Evolutionary conservation across 2,888 invertebrate genomes (phyloP).

Genomic region (Pristionchus exspectatus): DNA sequence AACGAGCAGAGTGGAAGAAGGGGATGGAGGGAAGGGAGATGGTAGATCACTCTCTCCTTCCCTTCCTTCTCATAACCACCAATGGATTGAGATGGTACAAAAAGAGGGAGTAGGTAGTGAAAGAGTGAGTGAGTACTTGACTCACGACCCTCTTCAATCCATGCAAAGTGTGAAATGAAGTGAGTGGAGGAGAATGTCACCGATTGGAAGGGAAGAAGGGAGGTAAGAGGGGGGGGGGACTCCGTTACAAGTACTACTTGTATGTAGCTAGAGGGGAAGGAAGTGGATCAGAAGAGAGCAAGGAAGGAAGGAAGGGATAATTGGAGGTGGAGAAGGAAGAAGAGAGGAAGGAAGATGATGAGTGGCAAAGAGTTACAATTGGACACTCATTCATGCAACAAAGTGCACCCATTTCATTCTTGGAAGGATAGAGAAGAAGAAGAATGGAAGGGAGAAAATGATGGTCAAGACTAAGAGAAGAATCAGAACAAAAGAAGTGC

Average conservation of each 20-base stretch:
- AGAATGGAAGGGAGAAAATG: not conserved
- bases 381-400: not conserved
- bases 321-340: not conserved
- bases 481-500: not conserved
- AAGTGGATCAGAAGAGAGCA: not conserved
- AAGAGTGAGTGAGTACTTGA: slow-evolving; percentile 33
- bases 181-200: slow-evolving; percentile 56
- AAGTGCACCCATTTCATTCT: not conserved
- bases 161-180: slow-evolving; percentile 21
- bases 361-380: not conserved
- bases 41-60: not conserved
- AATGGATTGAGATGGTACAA: slow-evolving; percentile 7
- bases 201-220: slow-evolving; percentile 50
- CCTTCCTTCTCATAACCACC: not conserved
- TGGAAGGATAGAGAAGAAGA: not conserved
- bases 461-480: not conserved
- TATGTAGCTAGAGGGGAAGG: not conserved
- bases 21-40: not conserved
- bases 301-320: slow-evolving; percentile 14
- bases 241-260: not conserved
- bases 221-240: not conserved
- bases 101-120: slow-evolving; percentile 15
- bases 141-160: slow-evolving; percentile 43
- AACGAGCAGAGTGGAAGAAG: not conserved
- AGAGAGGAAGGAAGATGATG: not conserved